Evolutionary conservation across 2,888 invertebrate genomes (phyloP), one percentile per base, ranked within the genome.

Genomic region (Baccha elongata): DNA sequence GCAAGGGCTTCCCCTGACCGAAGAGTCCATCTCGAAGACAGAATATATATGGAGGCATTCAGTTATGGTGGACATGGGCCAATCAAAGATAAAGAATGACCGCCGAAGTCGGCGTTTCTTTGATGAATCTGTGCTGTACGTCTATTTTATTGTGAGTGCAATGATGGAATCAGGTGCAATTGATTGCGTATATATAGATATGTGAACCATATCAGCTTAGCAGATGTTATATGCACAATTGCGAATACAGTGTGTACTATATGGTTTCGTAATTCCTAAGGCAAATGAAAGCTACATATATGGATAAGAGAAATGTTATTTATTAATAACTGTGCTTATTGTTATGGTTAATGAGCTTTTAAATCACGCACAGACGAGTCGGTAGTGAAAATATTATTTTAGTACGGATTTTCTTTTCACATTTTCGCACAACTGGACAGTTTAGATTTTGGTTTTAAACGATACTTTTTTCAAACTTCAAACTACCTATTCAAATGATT

Each of bases 51-150:
- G 7, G 23, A 46, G 55, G 29, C 50, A 78, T 48, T 50, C 62
- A 58, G 74, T 40, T 55, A 73, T 68, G 78, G 78, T 68, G 72
- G 68, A 62, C 55, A 78, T 78, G 42, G 78, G 73, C 83, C 78
- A 83, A 83, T 83, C 83, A 83, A 83, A 83, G 83, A 83, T 83
- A 72, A 83, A 83, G 72, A 78, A 78, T 78, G 44, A 78, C 83
- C 83, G 83, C 60, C 83, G 26, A 78, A 78, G 83, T 44, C 83
- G 83, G 83, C 65, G 15, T 73, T 48, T 40, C 78, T 83, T 83
- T 83, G 83, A 83, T 64, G 58, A 73, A 35, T 13, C 6, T 37
- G 15, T 10, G 10, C 48, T n/a, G 32, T 26, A 17, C 40, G 23
- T 48, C 55, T 60, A 60, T 58, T 58, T 50, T 42, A 50, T 37